Base-by-base conservation (phyloP, 2,888 invertebrate species). In the Chouioia cunea region DNA sequence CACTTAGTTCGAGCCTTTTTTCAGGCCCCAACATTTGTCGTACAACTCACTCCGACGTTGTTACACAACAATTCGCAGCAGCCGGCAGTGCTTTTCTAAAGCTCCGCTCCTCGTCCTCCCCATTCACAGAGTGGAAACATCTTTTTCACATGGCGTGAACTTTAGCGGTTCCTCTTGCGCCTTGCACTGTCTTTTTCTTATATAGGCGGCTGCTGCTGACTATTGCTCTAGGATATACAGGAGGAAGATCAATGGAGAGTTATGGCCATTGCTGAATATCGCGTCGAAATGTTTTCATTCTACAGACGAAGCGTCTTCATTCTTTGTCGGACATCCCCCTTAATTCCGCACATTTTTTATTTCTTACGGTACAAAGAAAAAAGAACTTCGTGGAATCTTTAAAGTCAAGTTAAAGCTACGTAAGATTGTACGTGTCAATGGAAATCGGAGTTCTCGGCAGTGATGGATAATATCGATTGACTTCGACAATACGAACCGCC, bases 1-100 rank as follows among this genome's bases (percentile, higher is more conserved):
- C 84, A 83, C 83, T 84, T 85, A 83, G 81, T 83, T 82, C 82
- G 82, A 85, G 81, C 83, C 82, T 77, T 77, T 78, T 76, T 12
- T 36, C 36, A 36, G 36, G 36, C 36, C 75, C 76, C 81, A 82
- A 83, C 83, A 82, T 84, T 85, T 84, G 83, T 83, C 83, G 84
- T 83, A 82, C 84, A 82, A 83, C 83, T 84, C 80, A 83, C 80
- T 83, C 71, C 75, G 47, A 74, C 77, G 80, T 82, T 83, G 82
- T 84, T 84, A 82, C 80, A 81, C 77, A 84, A 84, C 82, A 81
- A 81, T 82, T 77, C 77, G 43, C 56, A 56, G 64, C 70, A 73
- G 74, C 66, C 63, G 50, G 66, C 46, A 43, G 14, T 46, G 44
- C 47, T 56, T 59, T 48, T 43, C 44, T 22, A 43, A 63, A 22